Conservation (phyloP, 2,113 vertebrate genomes). For the Potamarius usumacintae region DNA sequence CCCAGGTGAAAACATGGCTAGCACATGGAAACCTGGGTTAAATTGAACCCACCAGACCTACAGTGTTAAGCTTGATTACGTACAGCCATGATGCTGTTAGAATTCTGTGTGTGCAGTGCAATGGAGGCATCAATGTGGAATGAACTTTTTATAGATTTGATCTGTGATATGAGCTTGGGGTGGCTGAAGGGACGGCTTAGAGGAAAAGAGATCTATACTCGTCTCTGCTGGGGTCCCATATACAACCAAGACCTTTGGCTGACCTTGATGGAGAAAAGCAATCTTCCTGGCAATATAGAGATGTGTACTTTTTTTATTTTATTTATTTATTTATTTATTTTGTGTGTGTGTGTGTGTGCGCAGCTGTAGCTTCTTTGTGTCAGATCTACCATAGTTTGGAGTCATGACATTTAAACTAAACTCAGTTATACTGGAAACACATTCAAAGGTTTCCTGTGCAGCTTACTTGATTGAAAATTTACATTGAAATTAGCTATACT, state of each 20-base stretch:
- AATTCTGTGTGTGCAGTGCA: slow-evolving; percentile 51
- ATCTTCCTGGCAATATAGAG: slow-evolving; percentile 60
- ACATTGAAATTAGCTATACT: not conserved
- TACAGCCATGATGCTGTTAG: slow-evolving; percentile 48
- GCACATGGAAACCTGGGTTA: not conserved
- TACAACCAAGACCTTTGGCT: slow-evolving; percentile 58
- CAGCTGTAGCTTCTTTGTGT: not conserved
- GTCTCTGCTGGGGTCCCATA: slow-evolving; percentile 17
- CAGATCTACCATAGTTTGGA: not conserved
- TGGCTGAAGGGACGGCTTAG: slow-evolving; percentile 51
- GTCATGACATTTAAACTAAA: not conserved
- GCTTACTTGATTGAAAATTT: not conserved
- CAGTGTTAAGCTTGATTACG: slow-evolving; percentile 35
- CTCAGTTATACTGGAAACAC: not conserved
- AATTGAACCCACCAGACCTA: not conserved
- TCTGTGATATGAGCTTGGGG: slow-evolving; percentile 62
- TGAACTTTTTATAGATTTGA: slow-evolving; percentile 68
- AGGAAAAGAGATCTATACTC: slow-evolving; percentile 43
- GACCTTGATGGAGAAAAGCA: slow-evolving; percentile 71
- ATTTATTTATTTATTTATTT: not conserved
- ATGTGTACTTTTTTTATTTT: not conserved
- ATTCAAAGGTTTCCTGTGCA: not conserved
- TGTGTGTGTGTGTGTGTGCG: slow-evolving; percentile 11
- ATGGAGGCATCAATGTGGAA: slow-evolving; percentile 48
- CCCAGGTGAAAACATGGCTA: not conserved